phyloP scores from a whole-genome alignment of 2,797 vertebrate species.

The Margarornis squamiger region DNA sequence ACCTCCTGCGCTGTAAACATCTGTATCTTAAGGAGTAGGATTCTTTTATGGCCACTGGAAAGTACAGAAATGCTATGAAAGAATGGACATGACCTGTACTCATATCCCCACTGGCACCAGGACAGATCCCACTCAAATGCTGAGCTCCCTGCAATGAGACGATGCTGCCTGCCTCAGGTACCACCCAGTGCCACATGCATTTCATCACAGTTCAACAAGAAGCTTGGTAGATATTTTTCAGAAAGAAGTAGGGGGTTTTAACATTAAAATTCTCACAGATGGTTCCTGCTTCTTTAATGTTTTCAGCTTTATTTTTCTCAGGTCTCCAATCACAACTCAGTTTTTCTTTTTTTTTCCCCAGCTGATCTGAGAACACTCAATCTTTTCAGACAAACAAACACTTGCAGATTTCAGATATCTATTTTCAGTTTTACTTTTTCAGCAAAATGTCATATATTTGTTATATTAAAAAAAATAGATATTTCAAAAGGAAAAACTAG shows the following conservation, averaged over 20 bases:
- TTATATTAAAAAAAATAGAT: not conserved
- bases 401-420: not conserved
- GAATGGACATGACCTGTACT: not conserved
- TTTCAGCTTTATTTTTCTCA: not conserved
- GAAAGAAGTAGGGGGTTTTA: not conserved
- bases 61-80: not conserved
- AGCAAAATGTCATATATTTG: not conserved
- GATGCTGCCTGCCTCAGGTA: not conserved
- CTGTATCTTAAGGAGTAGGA: not conserved
- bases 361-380: not conserved
- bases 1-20: not conserved
- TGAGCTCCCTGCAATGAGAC: not conserved
- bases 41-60: not conserved
- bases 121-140: not conserved
- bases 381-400: not conserved
- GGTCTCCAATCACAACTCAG: not conserved
- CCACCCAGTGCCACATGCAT: rapidly evolving
- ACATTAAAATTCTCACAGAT: not conserved
- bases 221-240: not conserved
- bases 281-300: not conserved
- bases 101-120: not conserved
- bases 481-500: not conserved
- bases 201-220: not conserved
- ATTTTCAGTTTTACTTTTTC: not conserved
- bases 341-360: rapidly evolving